Evolutionary conservation across 2,113 vertebrate species (phyloP), one percentile per base, ranked within the genome.

Genomic region (Holacanthus passer): DNA sequence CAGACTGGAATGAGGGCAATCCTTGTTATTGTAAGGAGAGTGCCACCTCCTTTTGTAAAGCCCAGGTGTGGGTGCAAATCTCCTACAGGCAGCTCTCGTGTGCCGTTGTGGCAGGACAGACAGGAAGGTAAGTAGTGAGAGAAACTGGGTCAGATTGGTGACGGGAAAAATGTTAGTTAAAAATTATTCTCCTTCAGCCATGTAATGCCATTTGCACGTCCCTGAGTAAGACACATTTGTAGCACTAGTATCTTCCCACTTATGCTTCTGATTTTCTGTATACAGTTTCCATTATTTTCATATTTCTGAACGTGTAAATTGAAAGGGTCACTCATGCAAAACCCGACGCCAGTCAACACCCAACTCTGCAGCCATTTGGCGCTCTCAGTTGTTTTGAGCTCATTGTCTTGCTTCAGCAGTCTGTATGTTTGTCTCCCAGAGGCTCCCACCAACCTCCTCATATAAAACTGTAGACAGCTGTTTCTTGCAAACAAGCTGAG

Each of bases 1-100:
- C n/a, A 66, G 29, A 35, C 37, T 63, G 58, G 48, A 91, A 90
- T 83, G 85, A 91, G 87, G 83, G 72, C 85, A 78, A 81, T 82
- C 76, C 47, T 73, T 63, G 73, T 86, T 86, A 86, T 84, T 84
- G 45, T 79, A 53, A 72, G 73, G 48, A 85, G 75, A 80, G 45
- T 65, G 29, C 39, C 41, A 56, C 55, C 47, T 78, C 47, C 47
- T 73, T 85, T 74, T 70, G 43, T 75, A 67, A 90, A 82, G 45
- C 86, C 66, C 80, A 47, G 14, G 70, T 73, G 86, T 83, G 50
- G 76, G 53, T 59, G 78, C 52, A 63, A 68, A 81, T 86, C 79
- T 52, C 41, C 72, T 85, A 73, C 50, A 78, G 82, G 78, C 72
- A 76, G 77, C 59, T 88, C 37, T 47, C 2, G 52, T 71, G 59